These are phyloP conservation scores for Geotrypetes seraphini DNA, from an alignment of 2,797 vertebrate species.

Conservation along the genomic window DNA sequence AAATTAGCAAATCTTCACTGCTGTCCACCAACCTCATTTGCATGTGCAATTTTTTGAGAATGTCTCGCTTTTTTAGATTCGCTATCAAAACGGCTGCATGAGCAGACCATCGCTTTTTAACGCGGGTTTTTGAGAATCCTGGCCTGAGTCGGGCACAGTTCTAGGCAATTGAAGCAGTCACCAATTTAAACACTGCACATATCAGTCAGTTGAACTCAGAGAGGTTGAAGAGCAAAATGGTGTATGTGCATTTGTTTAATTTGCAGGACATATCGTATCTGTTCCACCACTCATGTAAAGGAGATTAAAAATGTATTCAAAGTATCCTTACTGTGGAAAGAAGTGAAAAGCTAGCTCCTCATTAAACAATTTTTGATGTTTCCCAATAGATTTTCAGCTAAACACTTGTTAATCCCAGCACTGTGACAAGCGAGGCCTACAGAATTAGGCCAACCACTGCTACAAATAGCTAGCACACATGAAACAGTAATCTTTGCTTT, in stretches of 20 bases:
- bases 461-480: slow-evolving; percentile 51
- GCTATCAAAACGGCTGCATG: too few relatives aligned
- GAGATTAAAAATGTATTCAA: slow-evolving; percentile 10
- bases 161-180: too few relatives aligned
- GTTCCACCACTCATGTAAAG: slow-evolving; percentile 22
- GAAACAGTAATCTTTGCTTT: slow-evolving; percentile 57
- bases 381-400: slow-evolving; percentile 34
- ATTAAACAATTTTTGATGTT: slow-evolving; percentile 43
- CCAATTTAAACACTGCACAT: too few relatives aligned
- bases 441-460: slow-evolving; percentile 51
- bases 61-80: too few relatives aligned
- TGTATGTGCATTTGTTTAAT: slow-evolving; percentile 19
- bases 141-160: too few relatives aligned
- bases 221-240: too few relatives aligned
- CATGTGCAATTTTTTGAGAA: too few relatives aligned
- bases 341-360: slow-evolving; percentile 34
- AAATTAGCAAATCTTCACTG: too few relatives aligned
- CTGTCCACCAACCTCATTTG: too few relatives aligned
- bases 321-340: slow-evolving; percentile 10
- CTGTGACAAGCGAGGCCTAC: slow-evolving; percentile 33
- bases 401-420: slow-evolving; percentile 47
- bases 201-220: too few relatives aligned
- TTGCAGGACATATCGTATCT: slow-evolving; percentile 19
- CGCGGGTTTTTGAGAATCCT: too few relatives aligned
- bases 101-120: too few relatives aligned